Base-by-base conservation (phyloP, 2,797 vertebrate species). In the Scolopax bukidnonensis region DNA sequence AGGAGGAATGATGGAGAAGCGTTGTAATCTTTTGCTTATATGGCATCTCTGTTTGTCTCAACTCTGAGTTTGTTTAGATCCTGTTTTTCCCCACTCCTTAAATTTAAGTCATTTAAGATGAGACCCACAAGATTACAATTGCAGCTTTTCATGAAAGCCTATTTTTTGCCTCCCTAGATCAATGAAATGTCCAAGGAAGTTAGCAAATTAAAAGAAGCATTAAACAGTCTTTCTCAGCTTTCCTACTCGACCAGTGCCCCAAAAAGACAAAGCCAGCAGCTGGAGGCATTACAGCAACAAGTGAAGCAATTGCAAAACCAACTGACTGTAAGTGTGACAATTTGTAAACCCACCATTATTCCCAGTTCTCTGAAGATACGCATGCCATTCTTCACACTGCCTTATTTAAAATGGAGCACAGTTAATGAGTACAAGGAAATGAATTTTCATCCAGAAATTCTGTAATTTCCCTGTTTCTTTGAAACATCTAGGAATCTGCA, bases 191-290 rank as follows among this genome's bases (percentile, higher is more conserved):
- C 99, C 0, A 99, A 99, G 94, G 99, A 99, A 97, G 99, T 99
- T 30, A 97, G 96, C 92, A 99, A 99, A 95, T 97, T 99, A 93
- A 99, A 99, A 97, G 99, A 99, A 59, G 99, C 99, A 19, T 92
- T 99, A 83, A 99, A 99, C 98, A 99, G 99, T 97, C 98, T 99
- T 73, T 99, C 99, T 5, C 99, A 99, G 97, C 99, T 99, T 75
- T 99, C 99, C 16, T 99, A 99, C 96, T 98, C 98, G 5, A 97
- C 98, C 9, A 98, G 98, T 56, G 98, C 98, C 10, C 98, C 92
- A 95, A 98, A 99, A 98, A 97, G 99, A 98, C 98, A 99, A 96
- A 99, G 94, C 95, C 99, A 99, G 96, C 99, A 99, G 97, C 97
- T 99, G 94, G 99, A 99, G 45, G 96, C 92, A 0, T 95, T 99